Evolutionary conservation across 2,888 invertebrate genomes (phyloP), one percentile per base, ranked within the genome.

Genomic region (Pyrochroa serraticornis): DNA sequence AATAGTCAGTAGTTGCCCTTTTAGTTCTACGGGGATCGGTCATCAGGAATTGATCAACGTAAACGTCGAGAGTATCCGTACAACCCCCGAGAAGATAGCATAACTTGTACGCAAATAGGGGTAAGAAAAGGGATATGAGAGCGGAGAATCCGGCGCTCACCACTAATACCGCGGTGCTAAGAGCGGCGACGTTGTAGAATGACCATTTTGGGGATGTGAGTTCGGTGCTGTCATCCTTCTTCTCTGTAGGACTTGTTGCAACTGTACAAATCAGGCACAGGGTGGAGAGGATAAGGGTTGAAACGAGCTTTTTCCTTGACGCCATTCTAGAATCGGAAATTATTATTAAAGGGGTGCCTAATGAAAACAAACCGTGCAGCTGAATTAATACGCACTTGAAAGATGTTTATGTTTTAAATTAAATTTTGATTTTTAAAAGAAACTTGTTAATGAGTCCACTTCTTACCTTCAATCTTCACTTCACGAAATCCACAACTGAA

Each of bases 41-140:
- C 22, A 62, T 58, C 30, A 70, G 52, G 44, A 71, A 67, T 39
- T 69, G 63, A 48, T 77, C 75, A 5, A 77, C 66, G 51, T 75
- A 74, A 36, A 66, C 46, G 44, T 73, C 72, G 46, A 77, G 46
- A 35, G 68, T 68, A 39, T 75, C 69, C 39, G 69, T 67, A 48
- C 77, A 78, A 33, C 71, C 71, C 38, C 77, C 77, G 36, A 77
- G 62, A 14, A 75, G 48, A 56, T 73, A 76, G 58, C 78, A 78
- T 14, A 77, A 58, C 62, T 75, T 76, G 66, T 75, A 77, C 7
- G 71, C 65, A 50, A 74, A 62, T 44, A 76, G 37, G 3, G 77
- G 77, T 45, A 72, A 68, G 42, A 74, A 67, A 9, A 76, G 63
- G 0, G 71, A 69, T 34, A 69, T 41, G 14, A 74, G 14, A 3